Percentiles rank a stretch among this genome's conserved stretches.
Conservation (phyloP, 2,888 invertebrate species). For the Agrilus biguttatus region DNA sequence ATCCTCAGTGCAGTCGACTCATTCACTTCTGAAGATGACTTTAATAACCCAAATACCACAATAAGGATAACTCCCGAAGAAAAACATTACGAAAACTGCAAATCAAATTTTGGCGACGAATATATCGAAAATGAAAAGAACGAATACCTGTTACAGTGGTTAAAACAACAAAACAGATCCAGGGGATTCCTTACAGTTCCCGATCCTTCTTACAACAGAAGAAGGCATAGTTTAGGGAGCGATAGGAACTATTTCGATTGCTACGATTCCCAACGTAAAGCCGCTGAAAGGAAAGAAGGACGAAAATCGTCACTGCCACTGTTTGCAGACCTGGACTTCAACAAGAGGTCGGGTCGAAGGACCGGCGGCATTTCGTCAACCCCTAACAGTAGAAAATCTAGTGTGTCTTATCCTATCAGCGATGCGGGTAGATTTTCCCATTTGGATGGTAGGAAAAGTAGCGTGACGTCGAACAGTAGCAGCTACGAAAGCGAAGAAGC, state of each 20-base stretch:
- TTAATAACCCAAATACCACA: neutral
- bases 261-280: too few species aligned
- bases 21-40: slow-evolving; percentile 7
- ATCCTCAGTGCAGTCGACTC: slow-evolving; percentile 27
- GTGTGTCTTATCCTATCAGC: slow-evolving; percentile 17
- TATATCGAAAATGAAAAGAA: slow-evolving; percentile 26
- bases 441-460: slow-evolving; percentile 26
- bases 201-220: slow-evolving; percentile 7
- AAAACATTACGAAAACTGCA: slow-evolving; percentile 28
- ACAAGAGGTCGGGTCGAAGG: slow-evolving; percentile 3
- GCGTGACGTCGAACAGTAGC: slow-evolving; percentile 28
- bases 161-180: slow-evolving; percentile 26
- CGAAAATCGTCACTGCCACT: too few species aligned
- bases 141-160: slow-evolving; percentile 30
- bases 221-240: slow-evolving; percentile 2
- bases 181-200: neutral
- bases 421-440: slow-evolving; percentile 21
- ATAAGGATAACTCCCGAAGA: slow-evolving; percentile 21
- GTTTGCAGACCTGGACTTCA: slow-evolving; percentile 3
- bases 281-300: too few species aligned
- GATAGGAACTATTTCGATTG: too few species aligned
- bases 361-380: slow-evolving; percentile 6
- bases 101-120: slow-evolving; percentile 13
- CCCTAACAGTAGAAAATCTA: slow-evolving; percentile 8
- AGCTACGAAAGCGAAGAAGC: slow-evolving; percentile 29